A percentile compares a stretch with the other conserved stretches of the same genome.
Conservation (phyloP, 2,888 invertebrate species). For the Meteorus colon region DNA sequence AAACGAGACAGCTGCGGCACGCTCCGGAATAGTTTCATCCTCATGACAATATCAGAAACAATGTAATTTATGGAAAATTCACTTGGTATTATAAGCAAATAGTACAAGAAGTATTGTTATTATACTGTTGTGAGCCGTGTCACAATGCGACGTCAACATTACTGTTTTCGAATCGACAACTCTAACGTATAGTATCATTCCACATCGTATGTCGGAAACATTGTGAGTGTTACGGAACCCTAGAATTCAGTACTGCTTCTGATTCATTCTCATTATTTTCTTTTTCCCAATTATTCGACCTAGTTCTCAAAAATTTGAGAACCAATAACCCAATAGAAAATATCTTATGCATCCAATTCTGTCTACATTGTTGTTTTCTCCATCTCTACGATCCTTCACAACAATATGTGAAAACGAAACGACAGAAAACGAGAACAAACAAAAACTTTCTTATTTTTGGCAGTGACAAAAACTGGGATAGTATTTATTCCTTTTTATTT, state of each 20-base stretch:
- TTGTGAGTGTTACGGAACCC: too few species aligned
- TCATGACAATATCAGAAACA: not conserved
- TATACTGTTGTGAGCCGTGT: not conserved
- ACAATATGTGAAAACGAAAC: not conserved
- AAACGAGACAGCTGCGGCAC: constrained; percentile 9
- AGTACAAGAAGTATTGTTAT: not conserved
- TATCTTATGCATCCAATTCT: not conserved
- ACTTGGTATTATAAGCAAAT: not conserved
- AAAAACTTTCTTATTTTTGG: not conserved
- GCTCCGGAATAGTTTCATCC: not conserved
- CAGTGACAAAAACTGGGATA: not conserved
- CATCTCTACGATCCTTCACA: not conserved
- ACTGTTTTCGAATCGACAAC: too few species aligned
- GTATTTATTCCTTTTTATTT: not conserved
- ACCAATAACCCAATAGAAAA: not conserved
- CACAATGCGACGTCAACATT: not conserved
- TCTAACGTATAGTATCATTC: too few species aligned
- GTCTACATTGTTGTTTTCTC: not conserved
- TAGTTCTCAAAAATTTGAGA: not conserved
- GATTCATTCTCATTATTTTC: not conserved
- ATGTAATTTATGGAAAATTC: not conserved
- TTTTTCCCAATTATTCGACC: not conserved
- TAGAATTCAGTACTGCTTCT: not conserved
- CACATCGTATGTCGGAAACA: too few species aligned
- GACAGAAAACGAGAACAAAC: not conserved